Evolutionary conservation across 2,797 vertebrate genomes (phyloP), one percentile per base, ranked within the genome.

Genomic region (Esox lucius): DNA sequence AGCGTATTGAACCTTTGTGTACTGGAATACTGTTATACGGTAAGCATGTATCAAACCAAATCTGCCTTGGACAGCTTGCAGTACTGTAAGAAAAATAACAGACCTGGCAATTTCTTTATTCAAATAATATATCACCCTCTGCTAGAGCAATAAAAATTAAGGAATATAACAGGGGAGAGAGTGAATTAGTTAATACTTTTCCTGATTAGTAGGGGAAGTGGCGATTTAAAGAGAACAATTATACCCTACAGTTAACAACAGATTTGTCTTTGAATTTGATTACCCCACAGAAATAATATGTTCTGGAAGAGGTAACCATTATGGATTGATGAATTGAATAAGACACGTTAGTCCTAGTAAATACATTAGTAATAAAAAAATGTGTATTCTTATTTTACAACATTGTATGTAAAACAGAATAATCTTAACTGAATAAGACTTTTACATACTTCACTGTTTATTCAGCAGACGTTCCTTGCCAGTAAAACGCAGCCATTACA

Each of bases 401-500:
- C 16, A 51, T 28, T 33, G 48, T 24, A 26, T 26, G 68, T 51
- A 31, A 51, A 51, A 28, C 42, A 70, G 46, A 49, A 11, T 22
- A 16, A 68, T 68, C 17, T 24, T 33, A 59, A 35, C 51, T 16
- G 28, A 8, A 31, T 33, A 71, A n/a, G 53, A 76, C 28, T 19
- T 22, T 89, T 78, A 81, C 82, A 28, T 61, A 72, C 39, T 39
- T 85, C 79, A 26, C 82, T 71, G 76, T 72, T 78, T 81, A 74
- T 80, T 83, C 78, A 83, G 68, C 66, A 76, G 73, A 85, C 80
- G 76, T 74, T 79, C 73, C 79, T 70, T 85, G 85, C 85, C 87
- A 90, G 78, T 83, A 75, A 80, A 81, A 83, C 73, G 85, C 76
- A 87, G 81, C 82, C 89, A 88, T 91, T 86, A 80, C 78, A 90